Percentiles rank a stretch among this genome's conserved stretches.
phyloP scores from a whole-genome alignment of 2,888 invertebrate genomes.

The Tethea ocularis region DNA sequence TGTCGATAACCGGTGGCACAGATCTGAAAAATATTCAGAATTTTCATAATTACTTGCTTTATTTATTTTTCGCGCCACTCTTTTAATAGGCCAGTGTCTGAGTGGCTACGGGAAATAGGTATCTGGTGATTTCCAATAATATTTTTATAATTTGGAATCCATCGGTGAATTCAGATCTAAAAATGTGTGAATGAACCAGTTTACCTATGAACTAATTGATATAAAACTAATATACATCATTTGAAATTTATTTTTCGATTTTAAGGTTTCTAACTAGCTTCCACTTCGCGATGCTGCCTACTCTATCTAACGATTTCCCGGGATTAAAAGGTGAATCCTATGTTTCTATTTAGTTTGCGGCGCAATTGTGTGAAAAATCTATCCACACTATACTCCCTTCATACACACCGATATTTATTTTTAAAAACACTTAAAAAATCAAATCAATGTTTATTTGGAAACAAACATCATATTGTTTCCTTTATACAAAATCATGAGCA shows the following conservation, averaged over 20 bases:
- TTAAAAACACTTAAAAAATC: too few relatives aligned
- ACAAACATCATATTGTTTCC: not conserved
- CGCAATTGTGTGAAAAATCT: too few relatives aligned
- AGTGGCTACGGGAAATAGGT: not conserved
- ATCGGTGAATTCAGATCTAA: not conserved
- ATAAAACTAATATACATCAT: not conserved
- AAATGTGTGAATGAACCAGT: not conserved
- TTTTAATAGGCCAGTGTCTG: not conserved
- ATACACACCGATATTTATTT: too few relatives aligned
- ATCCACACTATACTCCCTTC: too few relatives aligned
- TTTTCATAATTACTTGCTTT: slow-evolving; percentile 28
- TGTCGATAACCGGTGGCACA: slow-evolving; percentile 66
- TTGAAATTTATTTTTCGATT: not conserved
- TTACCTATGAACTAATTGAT: not conserved
- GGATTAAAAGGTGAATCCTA: too few relatives aligned
- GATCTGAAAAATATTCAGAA: slow-evolving; percentile 37
- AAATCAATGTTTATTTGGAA: not conserved
- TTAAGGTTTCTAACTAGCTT: too few relatives aligned
- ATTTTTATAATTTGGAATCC: not conserved
- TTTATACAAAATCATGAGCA: slow-evolving; percentile 1
- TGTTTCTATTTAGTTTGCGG: too few relatives aligned
- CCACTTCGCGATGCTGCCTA: too few relatives aligned
- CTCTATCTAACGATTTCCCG: too few relatives aligned
- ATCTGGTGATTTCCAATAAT: not conserved
- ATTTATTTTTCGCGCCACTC: slow-evolving; percentile 15